Conservation (phyloP, 2,797 vertebrate genomes). For the Sebastiscus albofasciatus region DNA sequence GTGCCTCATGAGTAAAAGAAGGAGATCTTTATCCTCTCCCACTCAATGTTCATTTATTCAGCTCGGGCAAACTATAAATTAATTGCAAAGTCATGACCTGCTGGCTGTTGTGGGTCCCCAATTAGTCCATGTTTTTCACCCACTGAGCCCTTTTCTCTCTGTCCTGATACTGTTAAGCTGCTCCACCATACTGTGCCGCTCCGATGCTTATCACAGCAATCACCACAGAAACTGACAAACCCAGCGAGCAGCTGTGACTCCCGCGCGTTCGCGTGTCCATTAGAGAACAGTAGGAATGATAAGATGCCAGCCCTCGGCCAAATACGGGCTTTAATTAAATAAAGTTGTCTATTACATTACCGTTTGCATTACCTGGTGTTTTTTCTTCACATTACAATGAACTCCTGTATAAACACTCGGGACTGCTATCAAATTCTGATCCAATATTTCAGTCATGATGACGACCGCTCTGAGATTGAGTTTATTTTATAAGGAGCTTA, state of each 20-base stretch:
- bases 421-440: constrained; percentile 20
- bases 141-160: constrained; percentile 31
- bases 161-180: constrained; percentile 38
- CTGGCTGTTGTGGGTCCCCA: constrained; percentile 50
- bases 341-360: neutral
- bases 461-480: neutral
- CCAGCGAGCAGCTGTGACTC: constrained; percentile 19
- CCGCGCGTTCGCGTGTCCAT: neutral
- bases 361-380: constrained; percentile 22
- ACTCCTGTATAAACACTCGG: neutral
- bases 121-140: constrained; percentile 57
- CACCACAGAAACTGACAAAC: constrained; percentile 46
- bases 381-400: constrained; percentile 8
- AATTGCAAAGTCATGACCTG: constrained; percentile 65
- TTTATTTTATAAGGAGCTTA: constrained; percentile 45
- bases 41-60: constrained; percentile 64
- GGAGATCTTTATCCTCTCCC: constrained; percentile 52
- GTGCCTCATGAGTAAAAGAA: constrained; percentile 55
- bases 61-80: constrained; percentile 58
- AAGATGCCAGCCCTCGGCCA: neutral
- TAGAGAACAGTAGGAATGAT: neutral
- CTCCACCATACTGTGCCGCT: constrained; percentile 23
- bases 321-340: constrained; percentile 5
- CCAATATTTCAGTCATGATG: neutral
- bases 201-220: constrained; percentile 54